Evolutionary conservation across 2,113 vertebrate species (phyloP), one percentile per base, ranked within the genome.

Genomic region (Phylloscopus whistleri): DNA sequence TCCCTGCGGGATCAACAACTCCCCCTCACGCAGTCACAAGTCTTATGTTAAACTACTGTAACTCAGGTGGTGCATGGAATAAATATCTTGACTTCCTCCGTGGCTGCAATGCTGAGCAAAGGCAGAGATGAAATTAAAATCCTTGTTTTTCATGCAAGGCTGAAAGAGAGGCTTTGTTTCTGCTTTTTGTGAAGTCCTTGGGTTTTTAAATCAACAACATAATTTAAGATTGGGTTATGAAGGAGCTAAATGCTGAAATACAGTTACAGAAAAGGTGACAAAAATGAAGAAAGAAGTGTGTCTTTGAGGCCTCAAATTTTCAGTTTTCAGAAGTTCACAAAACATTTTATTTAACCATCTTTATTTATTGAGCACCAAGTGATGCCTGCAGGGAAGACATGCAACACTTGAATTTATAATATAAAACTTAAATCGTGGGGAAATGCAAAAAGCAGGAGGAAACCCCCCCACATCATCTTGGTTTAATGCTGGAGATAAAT

Each of bases 11-110:
- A 17, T 63, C 58, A 27, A 18, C 43, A 35, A 16, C 28, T 63
- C 22, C n/a, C n/a, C 17, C 13, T 46, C n/a, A 8, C 0, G 0
- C 22, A 11, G 22, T 49, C 39, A 26, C 13, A 70, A 21, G 37
- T 68, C 55, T 27, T 21, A 26, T 3, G 9, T 37, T 72, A 23
- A 60, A 43, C 37, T 68, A 8, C 33, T 14, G 9, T 62, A 27
- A 39, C 17, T 52, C 1, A 1, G 5, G 19, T 48, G 24, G 16
- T 77, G 51, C 13, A 14, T 37, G 28, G 28, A n/a, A 23, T 37
- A 4, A n/a, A 23, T 37, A 4, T 37, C 41, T 28, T n/a, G 46
- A 62, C 9, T 70, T 91, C n/a, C 11, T 24, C 37, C 62, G 2
- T 10, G 46, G 19, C 21, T 77, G 44, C 53, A 27, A 20, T 6